Percentiles rank a stretch among this genome's conserved stretches.
phyloP scores from a whole-genome alignment of 1,140 invertebrate genomes.

The Drosophila equinoxialis region DNA sequence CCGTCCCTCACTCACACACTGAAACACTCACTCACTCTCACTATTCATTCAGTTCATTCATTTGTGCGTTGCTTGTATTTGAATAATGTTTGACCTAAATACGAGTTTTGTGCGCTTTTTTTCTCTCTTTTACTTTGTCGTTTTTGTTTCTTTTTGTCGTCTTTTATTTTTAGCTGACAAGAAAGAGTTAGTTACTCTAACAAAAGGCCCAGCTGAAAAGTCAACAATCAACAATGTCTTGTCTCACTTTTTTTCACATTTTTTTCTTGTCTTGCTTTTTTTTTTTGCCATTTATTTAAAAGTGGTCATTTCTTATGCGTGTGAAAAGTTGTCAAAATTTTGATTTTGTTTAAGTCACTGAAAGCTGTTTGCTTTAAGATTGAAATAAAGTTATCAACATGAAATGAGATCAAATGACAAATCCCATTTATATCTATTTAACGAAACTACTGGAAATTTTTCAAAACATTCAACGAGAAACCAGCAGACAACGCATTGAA shows the following conservation, averaged over 20 bases:
- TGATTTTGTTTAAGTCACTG: conserved; percentile 29
- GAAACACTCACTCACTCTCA: conserved; percentile 40
- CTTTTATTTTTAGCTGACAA: conserved; percentile 51
- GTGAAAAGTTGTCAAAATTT: conserved; percentile 74
- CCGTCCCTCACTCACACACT: conserved; percentile 4
- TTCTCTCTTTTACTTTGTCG: neutral
- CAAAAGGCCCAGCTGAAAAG: conserved; percentile 69
- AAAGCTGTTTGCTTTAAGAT: conserved; percentile 35
- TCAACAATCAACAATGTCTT: conserved; percentile 77
- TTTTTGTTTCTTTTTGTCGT: conserved; percentile 47
- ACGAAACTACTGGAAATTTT: conserved; percentile 5
- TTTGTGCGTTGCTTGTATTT: conserved; percentile 67
- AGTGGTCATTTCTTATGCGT: conserved; percentile 66
- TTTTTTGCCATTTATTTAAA: conserved; percentile 54
- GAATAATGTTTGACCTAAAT: conserved; percentile 80
- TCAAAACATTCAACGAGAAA: neutral
- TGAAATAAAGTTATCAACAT: conserved; percentile 41
- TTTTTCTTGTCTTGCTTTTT: conserved; percentile 47
- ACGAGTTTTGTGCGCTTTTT: conserved; percentile 67
- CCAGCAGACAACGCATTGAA: neutral
- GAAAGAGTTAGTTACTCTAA: conserved; percentile 73
- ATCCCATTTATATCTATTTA: conserved; percentile 11
- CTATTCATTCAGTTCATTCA: conserved; percentile 63
- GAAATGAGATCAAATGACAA: conserved; percentile 44
- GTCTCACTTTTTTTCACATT: conserved; percentile 40